Base-by-base conservation (phyloP, 2,797 vertebrate species). In the Emydoidea blandingii region DNA sequence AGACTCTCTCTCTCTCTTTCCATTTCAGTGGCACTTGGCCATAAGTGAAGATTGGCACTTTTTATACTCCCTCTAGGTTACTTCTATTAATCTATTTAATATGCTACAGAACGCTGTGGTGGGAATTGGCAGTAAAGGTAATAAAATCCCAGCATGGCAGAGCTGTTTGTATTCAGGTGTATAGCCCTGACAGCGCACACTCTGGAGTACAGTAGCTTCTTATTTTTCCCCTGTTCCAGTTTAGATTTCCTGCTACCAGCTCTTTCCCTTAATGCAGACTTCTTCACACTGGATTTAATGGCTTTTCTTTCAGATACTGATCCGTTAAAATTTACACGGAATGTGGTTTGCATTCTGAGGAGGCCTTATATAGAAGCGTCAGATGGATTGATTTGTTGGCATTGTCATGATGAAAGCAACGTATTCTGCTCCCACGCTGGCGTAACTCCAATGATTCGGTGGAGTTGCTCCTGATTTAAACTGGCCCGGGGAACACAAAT, bases 1-100 rank as follows among this genome's bases (percentile, higher is more conserved):
- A 49, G 50, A 65, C 86, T 92, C 92, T 41, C 76, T 50, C 97
- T 31, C 87, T 92, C 92, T 37, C 76, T 44, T 82, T 59, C 92
- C 2, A 0, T 87, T 84, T 49, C 52, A 3, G 90, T 12, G 81
- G 81, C 79, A 0, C 96, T 82, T 3, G 92, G 98, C 98, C 99
- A 98, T 96, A 98, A 92, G 97, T 53, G 81, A 96, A 98, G 98
- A 98, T 98, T 98, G 98, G 98, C 88, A 91, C 98, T 97, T 98
- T 98, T 98, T 98, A 97, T 96, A 96, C 97, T 98, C 98, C 98
- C 98, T 93, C 98, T 98, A 95, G 98, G 98, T 98, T 98, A 97
- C 98, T 99, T 97, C 98, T 98, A 98, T 99, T 98, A 99, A 99
- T 99, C 98, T 98, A 98, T 98, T 99, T 99, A 99, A 99, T 99